Base-by-base conservation (phyloP, 2,888 invertebrate genomes). In the Dichetophora obliterata region DNA sequence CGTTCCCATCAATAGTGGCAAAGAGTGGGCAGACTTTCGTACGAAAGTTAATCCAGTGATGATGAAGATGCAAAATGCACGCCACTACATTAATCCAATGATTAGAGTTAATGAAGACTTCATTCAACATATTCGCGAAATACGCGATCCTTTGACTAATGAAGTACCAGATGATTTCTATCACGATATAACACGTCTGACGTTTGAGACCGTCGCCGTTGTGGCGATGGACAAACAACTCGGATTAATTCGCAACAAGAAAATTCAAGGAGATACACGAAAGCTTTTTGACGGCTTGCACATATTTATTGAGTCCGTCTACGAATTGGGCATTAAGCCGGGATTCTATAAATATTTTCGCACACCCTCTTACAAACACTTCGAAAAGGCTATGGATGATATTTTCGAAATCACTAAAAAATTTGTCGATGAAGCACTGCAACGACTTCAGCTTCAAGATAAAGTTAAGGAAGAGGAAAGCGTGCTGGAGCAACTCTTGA, bases 1-100 rank as follows among this genome's bases (percentile, higher is more conserved):
- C 8, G 8, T 37, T 43, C 14, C 2, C 14, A 14, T 43, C 1
- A 11, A 43, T 6, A 43, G 43, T 2, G 94, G 93, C 0, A 90
- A 91, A 37, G 90, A 92, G 81, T 94, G 94, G 94, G 91, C 92
- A 34, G 90, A 92, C 63, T 91, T 93, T 76, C 90, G 94, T n/a
- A 91, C 91, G 5, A 92, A 92, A 82, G 88, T 88, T 0, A 88
- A 88, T 80, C 88, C 88, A 0, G 82, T 88, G 43, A 75, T 88
- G 54, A 85, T 88, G 85, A 86, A 87, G 70, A 81, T 84, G 3
- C 85, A 86, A 72, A 87, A 83, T 65, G 84, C 87, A 2, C 79
- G 86, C 3, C 84, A 84, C 54, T 85, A 83, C 76, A 74, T 87
- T 34, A 80, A 84, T 0, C 82, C 83, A 66, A 81, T 88, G 9